Base-by-base conservation (phyloP, 2,888 invertebrate species). In the Phragmatobia fuliginosa region DNA sequence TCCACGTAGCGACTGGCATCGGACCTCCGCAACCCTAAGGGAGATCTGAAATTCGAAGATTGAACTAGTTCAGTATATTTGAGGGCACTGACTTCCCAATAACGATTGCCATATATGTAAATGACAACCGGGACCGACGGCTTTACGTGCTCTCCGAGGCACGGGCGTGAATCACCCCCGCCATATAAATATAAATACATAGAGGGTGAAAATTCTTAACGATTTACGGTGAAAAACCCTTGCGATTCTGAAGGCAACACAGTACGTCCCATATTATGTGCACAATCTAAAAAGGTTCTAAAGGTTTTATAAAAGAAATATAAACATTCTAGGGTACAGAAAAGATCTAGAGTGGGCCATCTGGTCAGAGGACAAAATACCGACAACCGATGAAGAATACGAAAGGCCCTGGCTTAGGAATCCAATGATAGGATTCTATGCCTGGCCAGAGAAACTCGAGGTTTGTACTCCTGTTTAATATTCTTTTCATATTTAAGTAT, bases 311-410 rank as follows among this genome's bases (percentile, higher is more conserved):
- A 61, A 36, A 14, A 1, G 16, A 36, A 36, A 33, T 11, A 18
- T 36, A 25, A 36, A 36, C 14, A 6, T 25, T 67, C 38, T 28
- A 84, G 97, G 97, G 0, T 96, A 96, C 77, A 95, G 98, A 71
- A 88, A 96, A 36, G 97, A 98, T 83, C 97, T 98, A 84, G 91
- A 95, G 61, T 98, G 98, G 97, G 94, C 97, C 59, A 96, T 97
- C 56, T 95, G 93, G 91, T 97, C 97, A 75, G 95, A 97, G 77
- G 95, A 95, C 25, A 90, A 94, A 60, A 95, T 92, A 1, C 97
- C 97, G 0, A 89, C 94, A 62, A 96, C 96, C 7, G 95, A 96
- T 64, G 96, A 97, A 71, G 96, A 97, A 71, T 99, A 98, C 98
- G 96, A 98, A 74, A 94, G 96, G 74, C 95, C 96, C 0, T 96